Conservation (phyloP, 2,888 invertebrate species). For the Laothoe populi region DNA sequence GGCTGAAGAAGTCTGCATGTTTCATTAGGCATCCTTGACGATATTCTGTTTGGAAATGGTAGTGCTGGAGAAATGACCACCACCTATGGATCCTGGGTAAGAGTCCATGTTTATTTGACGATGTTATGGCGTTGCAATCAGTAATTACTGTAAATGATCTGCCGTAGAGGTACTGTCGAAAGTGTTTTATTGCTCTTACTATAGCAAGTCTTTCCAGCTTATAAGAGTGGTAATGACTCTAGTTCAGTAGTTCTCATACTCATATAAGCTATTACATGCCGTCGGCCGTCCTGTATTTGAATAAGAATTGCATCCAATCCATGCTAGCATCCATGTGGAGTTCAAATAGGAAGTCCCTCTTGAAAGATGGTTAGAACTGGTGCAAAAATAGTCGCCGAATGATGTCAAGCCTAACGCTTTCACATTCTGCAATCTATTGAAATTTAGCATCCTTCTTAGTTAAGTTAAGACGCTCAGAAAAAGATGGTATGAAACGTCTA, state of each 20-base stretch:
- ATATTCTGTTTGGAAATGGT: slow-evolving; percentile 41
- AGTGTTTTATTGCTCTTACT: slow-evolving; percentile 39
- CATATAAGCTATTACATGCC: slow-evolving; percentile 40
- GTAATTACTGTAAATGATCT: slow-evolving; percentile 29
- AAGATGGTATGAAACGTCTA: slow-evolving; percentile 34
- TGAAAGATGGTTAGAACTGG: slow-evolving; percentile 42
- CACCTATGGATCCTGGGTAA: slow-evolving; percentile 38
- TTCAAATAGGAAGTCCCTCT: slow-evolving; percentile 34
- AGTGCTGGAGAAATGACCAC: slow-evolving; percentile 41
- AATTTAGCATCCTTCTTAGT: slow-evolving; percentile 40
- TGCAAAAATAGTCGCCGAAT: slow-evolving; percentile 30
- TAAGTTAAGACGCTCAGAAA: slow-evolving; percentile 32
- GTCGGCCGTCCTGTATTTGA: slow-evolving; percentile 34
- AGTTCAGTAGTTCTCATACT: slow-evolving; percentile 25
- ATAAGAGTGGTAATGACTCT: slow-evolving; percentile 40
- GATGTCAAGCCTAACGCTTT: slow-evolving; percentile 27
- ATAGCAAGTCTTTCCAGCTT: slow-evolving; percentile 44
- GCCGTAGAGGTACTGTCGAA: slow-evolving; percentile 37
- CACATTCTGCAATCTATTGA: slow-evolving; percentile 35
- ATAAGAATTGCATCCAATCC: slow-evolving; percentile 43
- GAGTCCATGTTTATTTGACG: slow-evolving; percentile 36
- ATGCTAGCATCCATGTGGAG: slow-evolving; percentile 40
- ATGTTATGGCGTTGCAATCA: background rate
- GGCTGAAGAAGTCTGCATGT: slow-evolving; percentile 42
- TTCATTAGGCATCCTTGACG: slow-evolving; percentile 37